Base-by-base conservation (phyloP, 2,113 vertebrate species). In the Sebastes schlegelii region DNA sequence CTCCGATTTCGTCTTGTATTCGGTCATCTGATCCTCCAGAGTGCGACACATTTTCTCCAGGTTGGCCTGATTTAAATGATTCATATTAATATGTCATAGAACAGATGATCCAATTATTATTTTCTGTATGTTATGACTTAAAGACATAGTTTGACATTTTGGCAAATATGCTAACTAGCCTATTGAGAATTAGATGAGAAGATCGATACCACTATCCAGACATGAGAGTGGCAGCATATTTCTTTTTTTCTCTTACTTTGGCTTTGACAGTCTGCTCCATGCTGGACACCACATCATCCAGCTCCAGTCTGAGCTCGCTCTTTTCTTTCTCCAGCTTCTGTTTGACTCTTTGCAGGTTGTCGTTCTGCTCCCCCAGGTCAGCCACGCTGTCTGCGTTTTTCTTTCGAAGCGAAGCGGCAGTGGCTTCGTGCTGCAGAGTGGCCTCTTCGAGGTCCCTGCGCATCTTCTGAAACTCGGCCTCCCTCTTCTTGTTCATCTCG, bases 391-490 rank as follows among this genome's bases (percentile, higher is more conserved):
- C 88, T 1, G 88, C 81, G 0, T 82, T 73, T 51, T 89, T 89
- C 82, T 89, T 89, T 14, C 88, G 82, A n/a, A 89, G 67, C 2
- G 82, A 2, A 0, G 96, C 95, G 0, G 95, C 92, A 0, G 94
- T 97, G 74, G 96, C 96, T 84, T 98, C 97, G 3, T 98, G 96
- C 93, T 98, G 97, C 80, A 98, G 93, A 5, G 96, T 98, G 86
- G 97, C 93, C 91, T 97, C 97, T 85, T 98, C 97, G 4, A 98
- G 95, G 90, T 97, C 97, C 69, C 85, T 87, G 62, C 88, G 88
- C 66, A 87, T 61, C 66, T 74, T 89, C 79, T 87, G 88, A 16
- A 89, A 89, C 72, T 89, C 88, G 0, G 85, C 72, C 63, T 89
- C 88, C 55, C 88, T 74, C 76, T 89, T 89, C 76, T 89, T 89